phyloP scores from a whole-genome alignment of 2,113 vertebrate genomes.

The Mus spicilegus region DNA sequence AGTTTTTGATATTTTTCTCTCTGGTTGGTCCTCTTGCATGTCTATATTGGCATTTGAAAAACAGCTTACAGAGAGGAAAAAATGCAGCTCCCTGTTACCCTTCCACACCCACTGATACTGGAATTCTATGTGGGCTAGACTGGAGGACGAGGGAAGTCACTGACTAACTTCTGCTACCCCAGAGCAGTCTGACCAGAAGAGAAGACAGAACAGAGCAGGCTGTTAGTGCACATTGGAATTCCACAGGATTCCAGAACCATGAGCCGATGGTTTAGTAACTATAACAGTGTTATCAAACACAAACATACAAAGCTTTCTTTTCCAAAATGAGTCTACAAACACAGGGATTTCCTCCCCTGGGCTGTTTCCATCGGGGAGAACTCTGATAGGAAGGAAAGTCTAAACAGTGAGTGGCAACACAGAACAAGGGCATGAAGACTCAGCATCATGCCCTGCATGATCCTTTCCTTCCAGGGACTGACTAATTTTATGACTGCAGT shows the following conservation, averaged over 20 bases:
- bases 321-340: slow-evolving; percentile 43
- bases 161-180: neutral
- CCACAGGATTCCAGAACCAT: slow-evolving; percentile 59
- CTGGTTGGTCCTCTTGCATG: neutral
- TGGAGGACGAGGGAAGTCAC: neutral
- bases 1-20: neutral
- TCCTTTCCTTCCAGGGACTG: slow-evolving; percentile 23
- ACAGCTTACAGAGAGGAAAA: neutral
- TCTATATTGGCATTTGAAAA: neutral
- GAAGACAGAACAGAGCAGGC: neutral
- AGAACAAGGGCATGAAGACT: neutral
- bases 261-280: slow-evolving; percentile 60
- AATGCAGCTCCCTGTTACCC: neutral
- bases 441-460: neutral
- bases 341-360: slow-evolving; percentile 28
- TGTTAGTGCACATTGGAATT: neutral
- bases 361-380: slow-evolving; percentile 53
- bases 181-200: neutral
- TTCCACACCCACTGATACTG: neutral
- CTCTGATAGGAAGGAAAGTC: slow-evolving; percentile 49
- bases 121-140: neutral
- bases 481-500: neutral
- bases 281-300: slow-evolving; percentile 68
- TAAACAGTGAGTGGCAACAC: neutral
- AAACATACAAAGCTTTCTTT: slow-evolving; percentile 66